Percentiles rank a stretch among this genome's conserved stretches.
Conservation (phyloP, 1,140 invertebrate genomes). For the Brachystomella parvula region DNA sequence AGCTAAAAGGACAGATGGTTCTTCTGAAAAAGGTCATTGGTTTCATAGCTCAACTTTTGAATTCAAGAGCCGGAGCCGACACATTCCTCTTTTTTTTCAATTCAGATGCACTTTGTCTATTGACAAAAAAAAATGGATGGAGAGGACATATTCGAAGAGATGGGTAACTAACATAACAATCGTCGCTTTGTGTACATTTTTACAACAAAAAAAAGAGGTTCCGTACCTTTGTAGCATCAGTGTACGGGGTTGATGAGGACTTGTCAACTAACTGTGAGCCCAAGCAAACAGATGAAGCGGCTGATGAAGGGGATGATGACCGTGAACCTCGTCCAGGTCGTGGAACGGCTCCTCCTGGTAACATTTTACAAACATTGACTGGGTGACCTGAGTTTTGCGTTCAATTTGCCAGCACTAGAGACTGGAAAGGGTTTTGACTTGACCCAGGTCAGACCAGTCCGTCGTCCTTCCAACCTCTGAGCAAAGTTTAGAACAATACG, state of each 20-base stretch:
- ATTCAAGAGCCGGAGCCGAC: background rate
- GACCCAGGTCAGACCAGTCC: no score
- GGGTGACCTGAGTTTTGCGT: no score
- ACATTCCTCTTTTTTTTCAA: background rate
- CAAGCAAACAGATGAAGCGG: conserved; percentile 55
- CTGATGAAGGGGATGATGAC: background rate
- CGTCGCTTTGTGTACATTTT: background rate
- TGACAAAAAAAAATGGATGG: background rate
- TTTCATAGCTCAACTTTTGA: background rate
- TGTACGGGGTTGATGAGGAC: conserved; percentile 85
- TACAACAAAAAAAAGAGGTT: background rate
- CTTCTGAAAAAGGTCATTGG: background rate
- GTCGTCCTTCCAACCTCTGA: no score
- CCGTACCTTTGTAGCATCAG: conserved; percentile 88
- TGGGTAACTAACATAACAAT: background rate
- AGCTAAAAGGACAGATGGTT: background rate
- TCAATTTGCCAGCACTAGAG: no score
- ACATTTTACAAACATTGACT: background rate
- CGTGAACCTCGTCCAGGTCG: background rate
- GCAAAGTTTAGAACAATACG: no score
- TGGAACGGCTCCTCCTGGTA: background rate
- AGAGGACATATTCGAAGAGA: background rate
- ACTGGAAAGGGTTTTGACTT: no score
- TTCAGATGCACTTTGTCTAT: no score
- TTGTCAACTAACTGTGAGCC: conserved; percentile 78